Evolutionary conservation across 2,113 vertebrate genomes (phyloP).

Genomic region (Cyrtonyx montezumae): DNA sequence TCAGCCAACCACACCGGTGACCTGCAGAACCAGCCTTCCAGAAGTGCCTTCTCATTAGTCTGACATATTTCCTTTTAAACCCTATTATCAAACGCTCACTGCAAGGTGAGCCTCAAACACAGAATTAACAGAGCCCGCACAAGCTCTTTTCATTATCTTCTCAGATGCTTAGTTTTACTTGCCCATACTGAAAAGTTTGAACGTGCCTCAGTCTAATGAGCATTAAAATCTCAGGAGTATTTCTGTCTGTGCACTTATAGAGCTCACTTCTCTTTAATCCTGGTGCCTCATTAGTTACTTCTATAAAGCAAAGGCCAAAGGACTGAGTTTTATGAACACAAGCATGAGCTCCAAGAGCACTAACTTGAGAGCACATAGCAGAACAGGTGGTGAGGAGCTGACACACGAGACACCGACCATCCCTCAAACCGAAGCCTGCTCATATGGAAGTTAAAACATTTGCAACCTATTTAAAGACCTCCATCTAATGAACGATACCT

Average conservation of each 20-base stretch:
- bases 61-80: not conserved
- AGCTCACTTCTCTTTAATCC: constrained; percentile 45
- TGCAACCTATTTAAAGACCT: not conserved
- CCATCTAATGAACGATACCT: accelerated
- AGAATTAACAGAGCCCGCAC: not conserved
- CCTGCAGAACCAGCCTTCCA: not conserved
- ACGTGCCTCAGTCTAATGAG: constrained; percentile 42
- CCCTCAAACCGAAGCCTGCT: not conserved
- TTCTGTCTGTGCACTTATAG: not conserved
- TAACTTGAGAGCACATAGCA: not conserved
- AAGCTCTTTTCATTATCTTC: constrained; percentile 29
- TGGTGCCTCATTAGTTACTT: constrained; percentile 29
- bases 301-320: constrained; percentile 12
- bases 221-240: constrained; percentile 51
- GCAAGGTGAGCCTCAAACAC: not conserved
- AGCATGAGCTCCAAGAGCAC: not conserved
- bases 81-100: not conserved
- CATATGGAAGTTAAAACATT: not conserved
- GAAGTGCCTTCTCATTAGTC: not conserved
- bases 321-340: not conserved
- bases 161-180: constrained; percentile 34
- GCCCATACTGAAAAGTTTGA: constrained; percentile 9
- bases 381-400: not conserved
- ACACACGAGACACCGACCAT: not conserved
- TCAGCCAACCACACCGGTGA: not conserved